Evolutionary conservation across 2,113 vertebrate genomes (phyloP).

Genomic region (Dicaeum eximium): DNA sequence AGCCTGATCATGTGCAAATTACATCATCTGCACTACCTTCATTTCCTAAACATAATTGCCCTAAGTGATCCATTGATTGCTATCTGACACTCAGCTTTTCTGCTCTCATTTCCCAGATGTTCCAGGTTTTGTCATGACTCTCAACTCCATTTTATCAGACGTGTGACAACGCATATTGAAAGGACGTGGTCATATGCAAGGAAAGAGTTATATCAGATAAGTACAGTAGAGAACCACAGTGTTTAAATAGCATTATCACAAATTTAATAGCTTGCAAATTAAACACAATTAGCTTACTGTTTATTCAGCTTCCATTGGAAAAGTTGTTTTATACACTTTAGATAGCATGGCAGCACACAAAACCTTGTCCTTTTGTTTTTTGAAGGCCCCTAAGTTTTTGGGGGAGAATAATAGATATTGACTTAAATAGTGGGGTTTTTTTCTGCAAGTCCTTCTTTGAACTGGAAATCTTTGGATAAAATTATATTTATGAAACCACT

Average conservation of each 20-base stretch:
- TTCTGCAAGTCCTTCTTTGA: neutral
- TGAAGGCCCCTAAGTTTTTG: neutral
- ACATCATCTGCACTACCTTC: constrained; percentile 7
- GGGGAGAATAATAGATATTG: neutral
- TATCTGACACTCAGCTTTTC: constrained; percentile 11
- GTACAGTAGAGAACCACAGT: neutral
- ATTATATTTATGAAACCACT: neutral
- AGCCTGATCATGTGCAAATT: constrained; percentile 31
- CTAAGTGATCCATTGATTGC: constrained; percentile 32
- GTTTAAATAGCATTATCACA: neutral
- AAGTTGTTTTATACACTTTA: neutral
- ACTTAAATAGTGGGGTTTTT: fast-evolving
- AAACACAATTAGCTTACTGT: neutral
- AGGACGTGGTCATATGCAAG: neutral
- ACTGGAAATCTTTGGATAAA: neutral
- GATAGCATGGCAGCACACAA: neutral
- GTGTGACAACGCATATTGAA: neutral
- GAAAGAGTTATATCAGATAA: neutral
- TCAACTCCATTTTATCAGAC: neutral
- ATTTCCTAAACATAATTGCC: constrained; percentile 26
- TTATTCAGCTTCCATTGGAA: neutral
- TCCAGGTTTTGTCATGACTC: constrained; percentile 2
- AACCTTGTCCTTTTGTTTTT: neutral
- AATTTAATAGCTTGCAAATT: neutral
- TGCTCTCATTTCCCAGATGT: constrained; percentile 25